Evolutionary conservation across 2,113 vertebrate species (phyloP).

Genomic region (Phylloscopus trochiloides): DNA sequence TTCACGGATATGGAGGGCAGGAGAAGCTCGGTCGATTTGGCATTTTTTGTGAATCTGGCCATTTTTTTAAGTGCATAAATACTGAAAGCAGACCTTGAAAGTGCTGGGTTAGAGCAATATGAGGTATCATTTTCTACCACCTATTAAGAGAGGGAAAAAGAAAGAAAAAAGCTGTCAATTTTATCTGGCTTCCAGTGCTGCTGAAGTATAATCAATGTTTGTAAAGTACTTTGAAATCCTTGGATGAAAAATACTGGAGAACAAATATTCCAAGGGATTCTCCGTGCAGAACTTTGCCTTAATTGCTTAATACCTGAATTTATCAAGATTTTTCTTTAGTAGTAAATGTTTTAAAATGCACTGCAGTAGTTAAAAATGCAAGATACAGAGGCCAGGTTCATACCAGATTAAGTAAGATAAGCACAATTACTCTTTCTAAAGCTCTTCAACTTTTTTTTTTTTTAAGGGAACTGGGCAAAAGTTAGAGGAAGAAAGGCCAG

Average conservation of each 20-base stretch:
- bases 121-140: not conserved
- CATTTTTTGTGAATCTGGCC: not conserved
- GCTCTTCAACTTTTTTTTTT: not conserved
- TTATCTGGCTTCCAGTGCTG: not conserved
- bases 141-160: not conserved
- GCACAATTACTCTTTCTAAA: not conserved
- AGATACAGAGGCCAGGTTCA: not conserved
- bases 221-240: slow-evolving; percentile 26
- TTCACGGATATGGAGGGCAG: not conserved
- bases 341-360: not conserved
- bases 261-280: not conserved
- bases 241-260: slow-evolving; percentile 17
- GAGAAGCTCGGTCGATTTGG: not conserved
- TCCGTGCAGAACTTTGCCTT: not conserved
- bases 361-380: not conserved
- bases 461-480: not conserved
- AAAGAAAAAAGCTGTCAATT: not conserved
- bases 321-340: not conserved
- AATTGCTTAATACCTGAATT: slow-evolving; percentile 10
- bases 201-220: slow-evolving; percentile 35
- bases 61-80: not conserved
- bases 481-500: not conserved
- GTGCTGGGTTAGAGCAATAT: not conserved
- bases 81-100: not conserved
- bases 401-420: not conserved